Base-by-base conservation (phyloP, 2,113 vertebrate species). In the Xerus inauris region DNA sequence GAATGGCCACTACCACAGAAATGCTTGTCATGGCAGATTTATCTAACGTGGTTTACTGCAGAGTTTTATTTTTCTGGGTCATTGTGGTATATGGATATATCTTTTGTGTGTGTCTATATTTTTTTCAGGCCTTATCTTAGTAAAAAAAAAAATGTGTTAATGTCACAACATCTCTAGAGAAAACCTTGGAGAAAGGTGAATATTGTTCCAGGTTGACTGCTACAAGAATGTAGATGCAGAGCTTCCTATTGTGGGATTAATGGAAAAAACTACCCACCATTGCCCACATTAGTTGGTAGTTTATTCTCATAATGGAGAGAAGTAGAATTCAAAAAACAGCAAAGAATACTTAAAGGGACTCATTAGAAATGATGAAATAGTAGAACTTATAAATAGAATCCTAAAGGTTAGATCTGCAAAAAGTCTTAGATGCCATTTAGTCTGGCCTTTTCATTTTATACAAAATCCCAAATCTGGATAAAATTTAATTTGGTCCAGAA, bases 1-100 rank as follows among this genome's bases (percentile, higher is more conserved):
- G 97, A 96, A 91, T 96, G 89, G 49, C 77, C 73, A 51, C 69
- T 65, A 86, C 49, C 26, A 72, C 79, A 94, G 67, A 94, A 76
- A 65, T 89, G 75, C 91, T 95, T 95, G 86, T 95, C 89, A 81
- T 16, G 62, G 89, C 94, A 94, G 95, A 96, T 93, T 98, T 96
- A 95, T 88, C 40, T 96, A 89, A 79, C 69, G 20, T 59, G 64
- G 81, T 91, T 98, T 96, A 95, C 65, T 95, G 64, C 54, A 88
- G 85, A 94, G 54, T 62, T 96, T 96, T 94, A 93, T 93, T 94
- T 67, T 96, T 93, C 40, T 72, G 22, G 73, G 73, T 93, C 54
- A 86, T 0, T 69, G 75, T 89, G 77, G 69, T 67, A 80, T 86
- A 89, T 84, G 73, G 89, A 89, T 94, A n/a, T 64, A 85, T 94